Evolutionary conservation across 2,888 invertebrate species (phyloP).

Genomic region (Lapara coniferarum): DNA sequence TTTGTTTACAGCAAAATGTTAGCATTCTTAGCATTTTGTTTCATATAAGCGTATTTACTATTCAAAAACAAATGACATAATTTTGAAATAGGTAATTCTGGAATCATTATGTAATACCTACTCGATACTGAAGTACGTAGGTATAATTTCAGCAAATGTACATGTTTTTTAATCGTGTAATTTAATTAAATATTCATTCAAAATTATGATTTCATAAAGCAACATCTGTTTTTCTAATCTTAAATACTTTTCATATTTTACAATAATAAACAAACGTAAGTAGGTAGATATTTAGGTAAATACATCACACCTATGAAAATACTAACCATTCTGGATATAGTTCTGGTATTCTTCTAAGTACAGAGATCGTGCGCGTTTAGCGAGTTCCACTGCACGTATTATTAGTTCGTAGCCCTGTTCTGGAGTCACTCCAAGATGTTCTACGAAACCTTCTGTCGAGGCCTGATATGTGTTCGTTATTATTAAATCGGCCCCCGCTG

Average conservation of each 20-base stretch:
- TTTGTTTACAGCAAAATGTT: constrained; percentile 68
- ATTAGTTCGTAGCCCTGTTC: constrained; percentile 89
- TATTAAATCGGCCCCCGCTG: constrained; percentile 94
- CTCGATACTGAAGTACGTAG: no score
- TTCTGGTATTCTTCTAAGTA: constrained; percentile 84
- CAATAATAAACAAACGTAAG: no score
- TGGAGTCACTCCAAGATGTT: constrained; percentile 87
- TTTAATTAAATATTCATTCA: no score
- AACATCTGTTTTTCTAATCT: no score
- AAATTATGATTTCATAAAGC: no score
- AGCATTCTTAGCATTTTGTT: constrained; percentile 68
- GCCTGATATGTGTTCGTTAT: constrained; percentile 96
- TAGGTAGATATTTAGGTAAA: no score
- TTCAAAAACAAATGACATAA: neutral
- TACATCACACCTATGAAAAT: constrained; percentile 32
- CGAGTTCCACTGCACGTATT: constrained; percentile 88
- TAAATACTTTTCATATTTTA: no score
- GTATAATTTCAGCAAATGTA: no score
- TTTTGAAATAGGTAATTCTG: neutral
- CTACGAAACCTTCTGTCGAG: constrained; percentile 88
- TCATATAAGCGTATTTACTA: neutral
- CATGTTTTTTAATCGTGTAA: no score
- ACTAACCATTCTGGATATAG: constrained; percentile 63
- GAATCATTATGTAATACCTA: no score
- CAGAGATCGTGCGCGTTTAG: constrained; percentile 87